phyloP scores from a whole-genome alignment of 1,140 invertebrate genomes.

The Temnothorax nylanderi region DNA sequence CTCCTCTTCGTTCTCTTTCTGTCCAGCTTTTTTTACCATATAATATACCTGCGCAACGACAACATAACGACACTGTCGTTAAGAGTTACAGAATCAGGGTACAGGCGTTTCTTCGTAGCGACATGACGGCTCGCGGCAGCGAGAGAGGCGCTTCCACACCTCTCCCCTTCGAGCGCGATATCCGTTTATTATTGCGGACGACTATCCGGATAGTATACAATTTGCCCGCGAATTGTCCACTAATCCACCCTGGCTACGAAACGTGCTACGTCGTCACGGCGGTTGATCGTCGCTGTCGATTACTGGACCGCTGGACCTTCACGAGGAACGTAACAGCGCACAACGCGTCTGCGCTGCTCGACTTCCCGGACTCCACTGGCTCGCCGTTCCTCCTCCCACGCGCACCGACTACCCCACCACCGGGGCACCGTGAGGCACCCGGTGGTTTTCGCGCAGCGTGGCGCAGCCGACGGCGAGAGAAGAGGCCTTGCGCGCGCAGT shows the following conservation, averaged over 20 bases:
- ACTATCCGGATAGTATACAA: no score
- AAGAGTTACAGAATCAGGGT: no score
- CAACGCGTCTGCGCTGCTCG: constrained; percentile 85
- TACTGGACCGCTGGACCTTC: constrained; percentile 29
- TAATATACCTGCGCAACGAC: no score
- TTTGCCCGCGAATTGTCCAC: neutral
- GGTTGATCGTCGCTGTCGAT: neutral
- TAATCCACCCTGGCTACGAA: constrained; percentile 46
- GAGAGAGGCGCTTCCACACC: constrained; percentile 47
- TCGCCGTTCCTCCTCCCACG: constrained; percentile 83
- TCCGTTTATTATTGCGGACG: no score
- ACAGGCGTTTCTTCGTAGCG: constrained; percentile 51
- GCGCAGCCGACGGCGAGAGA: neutral
- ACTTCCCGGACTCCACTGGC: constrained; percentile 85
- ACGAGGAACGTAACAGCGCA: constrained; percentile 68
- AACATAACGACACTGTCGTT: no score
- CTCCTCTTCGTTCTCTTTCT: neutral
- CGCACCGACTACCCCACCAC: constrained; percentile 75
- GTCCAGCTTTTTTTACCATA: neutral
- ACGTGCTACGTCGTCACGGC: constrained; percentile 2
- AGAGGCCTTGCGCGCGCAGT: neutral
- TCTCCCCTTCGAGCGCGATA: no score
- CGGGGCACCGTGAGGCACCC: constrained; percentile 2
- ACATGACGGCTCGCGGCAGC: constrained; percentile 1
- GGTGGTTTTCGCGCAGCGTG: constrained; percentile 10